Evolutionary conservation across 1,140 invertebrate genomes (phyloP).

Genomic region (Calosoma granatense): DNA sequence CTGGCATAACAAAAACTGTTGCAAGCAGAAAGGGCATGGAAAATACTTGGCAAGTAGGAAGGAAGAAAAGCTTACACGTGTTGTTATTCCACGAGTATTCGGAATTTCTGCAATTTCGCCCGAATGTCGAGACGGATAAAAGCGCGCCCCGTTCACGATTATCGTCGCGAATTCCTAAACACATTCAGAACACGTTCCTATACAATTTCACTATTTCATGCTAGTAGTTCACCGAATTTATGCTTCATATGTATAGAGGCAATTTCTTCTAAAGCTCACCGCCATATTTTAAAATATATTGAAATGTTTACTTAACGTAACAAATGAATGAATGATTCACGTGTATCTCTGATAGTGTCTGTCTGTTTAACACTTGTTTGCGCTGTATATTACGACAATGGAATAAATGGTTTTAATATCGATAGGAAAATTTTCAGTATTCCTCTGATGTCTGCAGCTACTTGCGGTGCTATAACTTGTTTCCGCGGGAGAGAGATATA

Average conservation of each 20-base stretch:
- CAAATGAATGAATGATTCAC: too few relatives aligned
- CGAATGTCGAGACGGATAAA: background rate
- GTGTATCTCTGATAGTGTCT: too few relatives aligned
- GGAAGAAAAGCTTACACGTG: too few relatives aligned
- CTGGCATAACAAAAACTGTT: too few relatives aligned
- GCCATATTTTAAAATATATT: too few relatives aligned
- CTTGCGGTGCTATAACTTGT: background rate
- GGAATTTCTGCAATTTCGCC: background rate
- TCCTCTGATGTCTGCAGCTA: background rate
- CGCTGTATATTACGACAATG: background rate
- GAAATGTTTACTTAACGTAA: too few relatives aligned
- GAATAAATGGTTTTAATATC: constrained; percentile 8
- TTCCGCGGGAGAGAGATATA: background rate
- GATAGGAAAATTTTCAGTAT: constrained; percentile 1
- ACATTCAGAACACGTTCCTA: background rate
- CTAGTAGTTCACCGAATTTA: background rate
- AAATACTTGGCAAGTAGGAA: too few relatives aligned
- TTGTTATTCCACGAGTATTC: too few relatives aligned
- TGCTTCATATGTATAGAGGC: too few relatives aligned
- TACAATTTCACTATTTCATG: background rate
- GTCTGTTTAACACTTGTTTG: background rate
- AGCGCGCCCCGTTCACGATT: background rate
- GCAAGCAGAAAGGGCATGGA: too few relatives aligned
- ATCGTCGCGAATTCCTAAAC: background rate
- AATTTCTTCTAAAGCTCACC: too few relatives aligned